Evolutionary conservation across 1,140 invertebrate species (phyloP), one percentile per base, ranked within the genome.

Genomic region (Nasonia longicornis): DNA sequence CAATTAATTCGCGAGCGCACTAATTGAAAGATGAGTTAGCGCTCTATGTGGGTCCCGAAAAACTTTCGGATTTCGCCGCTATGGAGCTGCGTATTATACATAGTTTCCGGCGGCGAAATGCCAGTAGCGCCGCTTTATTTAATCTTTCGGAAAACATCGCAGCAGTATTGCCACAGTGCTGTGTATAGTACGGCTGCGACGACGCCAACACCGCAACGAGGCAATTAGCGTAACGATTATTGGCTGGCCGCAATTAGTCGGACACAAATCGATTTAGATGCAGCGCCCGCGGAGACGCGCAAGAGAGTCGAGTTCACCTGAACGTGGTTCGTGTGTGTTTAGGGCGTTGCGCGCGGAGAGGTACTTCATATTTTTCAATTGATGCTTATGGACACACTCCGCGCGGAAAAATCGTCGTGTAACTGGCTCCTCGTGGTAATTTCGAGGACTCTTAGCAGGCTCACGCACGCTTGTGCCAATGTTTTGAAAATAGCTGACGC

Each of bases 171-270:
- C 8, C 10, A 48, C 12, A 14, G 52, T n/a, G 20, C 14, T 58
- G 52, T 7, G 20, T 42, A 42, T 42, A 77, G 35, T 77, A n/a
- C 58, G 3, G n/a, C 74, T 29, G 16, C 52, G 52, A 58, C 16
- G 8, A 8, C 10, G 64, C 64, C 64, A 22, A 11, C 38, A 48
- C 64, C 66, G 69, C 63, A 71, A 79, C 58, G 31, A 73, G 79
- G 63, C 63, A 80, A 80, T 80, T 80, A 80, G 79, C 58, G 38
- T 67, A 80, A 80, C 63, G 79, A 80, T 80, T 80, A 80, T 80
- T 80, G 78, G 70, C 70, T 52, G 38, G 45, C 72, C 79, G 63
- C 79, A 80, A 80, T 80, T 80, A 80, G 79, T 67, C 35, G 12
- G 38, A 26, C 71, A 26, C 71, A 48, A 80, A 74, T 80, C 63